Evolutionary conservation across 2,113 vertebrate genomes (phyloP), one percentile per base, ranked within the genome.

Genomic region (Vombatus ursinus): DNA sequence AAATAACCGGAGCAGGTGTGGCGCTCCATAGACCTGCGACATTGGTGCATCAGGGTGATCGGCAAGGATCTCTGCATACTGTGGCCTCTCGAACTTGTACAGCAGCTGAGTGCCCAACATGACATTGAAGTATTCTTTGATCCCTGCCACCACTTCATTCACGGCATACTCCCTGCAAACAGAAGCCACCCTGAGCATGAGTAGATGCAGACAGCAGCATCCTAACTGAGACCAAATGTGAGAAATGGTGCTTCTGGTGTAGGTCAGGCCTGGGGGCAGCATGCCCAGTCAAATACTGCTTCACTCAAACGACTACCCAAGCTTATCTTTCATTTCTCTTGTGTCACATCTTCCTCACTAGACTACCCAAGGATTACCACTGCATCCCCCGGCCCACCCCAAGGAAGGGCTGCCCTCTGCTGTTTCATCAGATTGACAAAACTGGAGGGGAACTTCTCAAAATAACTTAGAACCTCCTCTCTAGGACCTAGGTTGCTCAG

Each of bases 101-200:
- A 99, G 99, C 7, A 99, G 99, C 91, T 99, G 99, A 0, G 99
- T 99, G 61, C 99, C 99, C 97, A 99, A 96, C 99, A 99, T 99
- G 44, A 99, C 99, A 0, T 99, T 99, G 98, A 99, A 99, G 98
- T 99, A 99, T 68, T 99, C 99, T 31, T 99, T 99, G 93, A 99
- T 99, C 0, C 99, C 99, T 37, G 99, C 99, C 61, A 99, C 99
- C 6, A 99, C 99, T 96, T 99, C 99, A 3, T 99, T 99, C 68
- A 99, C 99, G 25, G 99, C 99, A 1, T 99, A 99, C 95, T 99
- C 99, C 98, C 99, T 99, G 37, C 0, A 57, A 97, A 89, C 0
- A 89, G 50, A 84, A 44, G 19, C 19, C 68, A 84, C 37, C 68
- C 68, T 22, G n/a, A 84, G 68, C 6, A 44, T 22, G 16, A 84